Percentiles rank a stretch among this genome's conserved stretches.
These are phyloP conservation scores for Oncorhynchus keta DNA, from an alignment of 2,113 vertebrate species.

Conservation along the genomic window DNA sequence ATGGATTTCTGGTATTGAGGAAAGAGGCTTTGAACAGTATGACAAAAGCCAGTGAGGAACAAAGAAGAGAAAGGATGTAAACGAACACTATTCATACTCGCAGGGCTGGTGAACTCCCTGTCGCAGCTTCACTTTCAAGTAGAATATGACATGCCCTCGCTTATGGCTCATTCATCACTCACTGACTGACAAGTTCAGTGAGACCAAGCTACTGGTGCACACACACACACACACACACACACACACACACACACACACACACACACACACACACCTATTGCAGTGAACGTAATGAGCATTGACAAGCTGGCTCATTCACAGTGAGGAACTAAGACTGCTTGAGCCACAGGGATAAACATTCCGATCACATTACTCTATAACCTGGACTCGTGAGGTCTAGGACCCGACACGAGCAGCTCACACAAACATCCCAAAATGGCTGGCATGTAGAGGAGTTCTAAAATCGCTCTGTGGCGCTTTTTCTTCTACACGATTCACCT, in stretches of 20 bases:
- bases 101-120: background rate
- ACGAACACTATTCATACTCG: background rate
- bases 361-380: background rate
- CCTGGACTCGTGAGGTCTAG: background rate
- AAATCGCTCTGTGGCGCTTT: constrained; percentile 31
- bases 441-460: constrained; percentile 30
- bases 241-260: background rate
- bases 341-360: background rate
- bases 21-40: background rate
- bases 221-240: background rate
- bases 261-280: background rate
- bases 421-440: constrained; percentile 24
- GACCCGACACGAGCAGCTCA: constrained; percentile 14
- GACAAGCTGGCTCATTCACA: background rate
- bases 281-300: background rate
- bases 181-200: background rate
- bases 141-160: background rate
- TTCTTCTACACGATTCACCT: constrained; percentile 22
- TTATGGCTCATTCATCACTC: background rate
- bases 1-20: no score
- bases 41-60: background rate
- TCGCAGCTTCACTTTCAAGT: background rate
- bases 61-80: background rate
- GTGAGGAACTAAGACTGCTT: constrained; percentile 4
- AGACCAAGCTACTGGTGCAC: background rate